Base-by-base conservation (phyloP, 1,140 invertebrate genomes). In the Ridgeia piscesae region DNA sequence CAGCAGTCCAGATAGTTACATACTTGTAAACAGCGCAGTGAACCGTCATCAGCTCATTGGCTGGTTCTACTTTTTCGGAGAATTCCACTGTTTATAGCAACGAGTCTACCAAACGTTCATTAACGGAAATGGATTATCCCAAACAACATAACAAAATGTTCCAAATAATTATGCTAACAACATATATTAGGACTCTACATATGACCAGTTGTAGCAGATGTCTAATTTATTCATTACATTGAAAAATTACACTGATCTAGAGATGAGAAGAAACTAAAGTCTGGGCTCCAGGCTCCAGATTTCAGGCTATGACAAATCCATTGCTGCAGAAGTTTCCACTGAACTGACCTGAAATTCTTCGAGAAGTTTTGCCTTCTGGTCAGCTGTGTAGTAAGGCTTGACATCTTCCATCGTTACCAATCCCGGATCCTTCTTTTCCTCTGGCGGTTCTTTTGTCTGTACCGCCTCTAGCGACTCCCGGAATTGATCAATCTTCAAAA, bases 401-500 rank as follows among this genome's bases (percentile, higher is more conserved):
- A 91, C 33, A 50, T 92, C 92, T n/a, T 91, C 48, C 34, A 92
- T 11, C 33, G 8, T 9, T 34, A 92, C n/a, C 27, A 58, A 21
- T 8, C 92, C 92, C 33, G 35, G n/a, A 34, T 34, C 33, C 58
- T 92, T 92, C 14, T 88, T 34, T 92, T 92, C 50, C 34, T 35
- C 89, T 17, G 89, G 89, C 8, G 89, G 27, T 42, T 92, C 92
- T 91, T 92, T 92, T 33, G 92, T 91, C 77, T 33, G n/a, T 33
- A 92, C 33, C 33, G 31, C 48, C 34, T 91, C 77, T 77, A 92
- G 34, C 14, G 35, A 33, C 27, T 34, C 42, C 0, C 42, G 33
- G 89, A 92, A 92, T 8, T 35, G 34, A 31, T 42, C 58, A 35
- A 92, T 48, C 92, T 92, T 34, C 33, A 92, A 92, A 77, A 34